These are phyloP conservation scores for Podabrus alpinus DNA, from an alignment of 2,888 invertebrate species.

Conservation along the genomic window DNA sequence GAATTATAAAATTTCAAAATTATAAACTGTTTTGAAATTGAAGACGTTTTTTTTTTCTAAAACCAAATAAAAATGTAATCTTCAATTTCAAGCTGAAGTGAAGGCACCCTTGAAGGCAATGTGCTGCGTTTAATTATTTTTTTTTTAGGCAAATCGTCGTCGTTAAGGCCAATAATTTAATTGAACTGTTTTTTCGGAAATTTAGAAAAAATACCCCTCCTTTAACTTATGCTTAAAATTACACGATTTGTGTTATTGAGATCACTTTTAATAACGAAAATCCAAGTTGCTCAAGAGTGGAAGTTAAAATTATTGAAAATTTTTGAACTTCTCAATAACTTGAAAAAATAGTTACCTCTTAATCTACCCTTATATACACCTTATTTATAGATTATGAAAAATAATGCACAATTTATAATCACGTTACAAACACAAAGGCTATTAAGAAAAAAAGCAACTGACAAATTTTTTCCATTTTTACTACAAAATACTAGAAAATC, in stretches of 20 bases:
- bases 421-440: conserved; percentile 12
- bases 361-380: not conserved
- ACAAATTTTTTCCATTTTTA: conserved; percentile 5
- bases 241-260: not conserved
- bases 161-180: not conserved
- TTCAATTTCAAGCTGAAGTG: not conserved
- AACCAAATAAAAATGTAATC: not conserved
- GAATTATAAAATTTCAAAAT: not conserved
- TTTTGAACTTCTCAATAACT: conserved; percentile 4
- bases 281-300: not conserved
- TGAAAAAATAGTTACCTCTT: conserved; percentile 11
- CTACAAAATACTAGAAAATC: conserved; percentile 15
- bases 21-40: not conserved
- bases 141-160: not conserved
- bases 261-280: not conserved
- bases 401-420: conserved; percentile 25
- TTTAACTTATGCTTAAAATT: not conserved
- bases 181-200: not conserved
- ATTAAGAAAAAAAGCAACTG: conserved; percentile 19
- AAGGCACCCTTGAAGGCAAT: not conserved
- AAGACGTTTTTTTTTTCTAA: not conserved
- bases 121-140: not conserved
- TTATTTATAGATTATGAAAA: conserved; percentile 7
- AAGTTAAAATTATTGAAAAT: not conserved
- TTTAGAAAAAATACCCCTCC: not conserved